Conservation (phyloP, 2,888 invertebrate genomes). For the Mimachlamys varia region DNA sequence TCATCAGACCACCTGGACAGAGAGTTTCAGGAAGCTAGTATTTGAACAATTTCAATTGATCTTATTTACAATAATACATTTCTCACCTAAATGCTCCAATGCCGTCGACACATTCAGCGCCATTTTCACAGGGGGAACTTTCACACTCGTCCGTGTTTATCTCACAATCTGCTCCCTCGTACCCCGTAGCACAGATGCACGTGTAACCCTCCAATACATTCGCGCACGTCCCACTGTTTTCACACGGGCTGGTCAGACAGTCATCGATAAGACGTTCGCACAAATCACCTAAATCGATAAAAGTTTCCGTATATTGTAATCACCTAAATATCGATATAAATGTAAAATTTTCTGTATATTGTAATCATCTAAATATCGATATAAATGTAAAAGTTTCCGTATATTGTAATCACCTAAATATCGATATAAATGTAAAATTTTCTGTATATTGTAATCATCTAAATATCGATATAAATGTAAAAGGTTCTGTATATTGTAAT, state of each 20-base stretch:
- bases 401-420: too few species aligned
- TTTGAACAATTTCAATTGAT: too few species aligned
- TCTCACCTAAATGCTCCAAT: conserved; percentile 65
- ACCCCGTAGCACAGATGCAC: conserved; percentile 67
- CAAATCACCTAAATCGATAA: conserved; percentile 79
- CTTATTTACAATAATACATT: not conserved
- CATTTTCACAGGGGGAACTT: conserved; percentile 78
- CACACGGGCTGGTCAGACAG: conserved; percentile 64
- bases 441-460: too few species aligned
- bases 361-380: too few species aligned
- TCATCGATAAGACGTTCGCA: conserved; percentile 69
- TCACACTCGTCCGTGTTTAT: conserved; percentile 84
- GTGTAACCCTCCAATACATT: conserved; percentile 69
- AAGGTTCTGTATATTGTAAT: too few species aligned
- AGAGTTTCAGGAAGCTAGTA: too few species aligned
- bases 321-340: too few species aligned
- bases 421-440: not conserved
- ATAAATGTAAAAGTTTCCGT: not conserved
- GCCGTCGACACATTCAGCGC: conserved; percentile 73
- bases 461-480: too few species aligned
- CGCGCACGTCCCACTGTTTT: conserved; percentile 69
- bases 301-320: too few species aligned
- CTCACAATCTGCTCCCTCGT: conserved; percentile 69
- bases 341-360: not conserved
- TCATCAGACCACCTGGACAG: too few species aligned